These are phyloP conservation scores for Atta cephalotes DNA, from an alignment of 1,140 invertebrate species.

Conservation along the genomic window DNA sequence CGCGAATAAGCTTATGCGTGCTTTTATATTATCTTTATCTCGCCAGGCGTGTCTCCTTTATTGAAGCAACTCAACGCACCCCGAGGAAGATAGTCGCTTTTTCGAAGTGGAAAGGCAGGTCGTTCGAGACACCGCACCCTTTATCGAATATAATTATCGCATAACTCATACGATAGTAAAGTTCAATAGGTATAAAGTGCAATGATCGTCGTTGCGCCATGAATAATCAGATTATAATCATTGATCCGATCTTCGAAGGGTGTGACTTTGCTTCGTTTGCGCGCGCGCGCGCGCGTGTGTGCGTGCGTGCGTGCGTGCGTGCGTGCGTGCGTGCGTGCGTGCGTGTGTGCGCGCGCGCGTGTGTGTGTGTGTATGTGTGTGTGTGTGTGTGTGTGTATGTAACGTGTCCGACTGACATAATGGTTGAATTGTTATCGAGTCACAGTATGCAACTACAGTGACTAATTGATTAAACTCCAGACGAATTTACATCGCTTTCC, in stretches of 20 bases:
- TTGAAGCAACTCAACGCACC: conserved; percentile 43
- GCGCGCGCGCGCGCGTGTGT: no score
- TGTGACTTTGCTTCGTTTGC: background rate
- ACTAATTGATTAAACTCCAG: conserved; percentile 18
- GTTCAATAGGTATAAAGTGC: conserved; percentile 18
- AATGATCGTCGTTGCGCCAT: background rate
- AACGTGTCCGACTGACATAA: background rate
- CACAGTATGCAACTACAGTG: background rate
- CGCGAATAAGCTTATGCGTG: background rate
- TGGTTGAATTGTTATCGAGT: background rate
- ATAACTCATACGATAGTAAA: conserved; percentile 22
- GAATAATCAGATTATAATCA: conserved; percentile 34
- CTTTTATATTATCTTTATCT: conserved; percentile 62
- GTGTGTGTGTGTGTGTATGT: no score
- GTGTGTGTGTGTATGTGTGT: no score
- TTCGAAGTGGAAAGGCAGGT: background rate
- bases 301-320: no score
- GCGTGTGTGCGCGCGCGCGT: no score
- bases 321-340: no score
- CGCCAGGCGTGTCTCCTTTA: conserved; percentile 63
- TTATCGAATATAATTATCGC: conserved; percentile 45
- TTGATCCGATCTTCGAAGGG: conserved; percentile 17
- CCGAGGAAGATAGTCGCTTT: conserved; percentile 7
- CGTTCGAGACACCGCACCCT: conserved; percentile 2
- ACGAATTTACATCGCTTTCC: conserved; percentile 21